These are phyloP conservation scores for Netelia virgata DNA, from an alignment of 2,888 invertebrate genomes.

Conservation along the genomic window DNA sequence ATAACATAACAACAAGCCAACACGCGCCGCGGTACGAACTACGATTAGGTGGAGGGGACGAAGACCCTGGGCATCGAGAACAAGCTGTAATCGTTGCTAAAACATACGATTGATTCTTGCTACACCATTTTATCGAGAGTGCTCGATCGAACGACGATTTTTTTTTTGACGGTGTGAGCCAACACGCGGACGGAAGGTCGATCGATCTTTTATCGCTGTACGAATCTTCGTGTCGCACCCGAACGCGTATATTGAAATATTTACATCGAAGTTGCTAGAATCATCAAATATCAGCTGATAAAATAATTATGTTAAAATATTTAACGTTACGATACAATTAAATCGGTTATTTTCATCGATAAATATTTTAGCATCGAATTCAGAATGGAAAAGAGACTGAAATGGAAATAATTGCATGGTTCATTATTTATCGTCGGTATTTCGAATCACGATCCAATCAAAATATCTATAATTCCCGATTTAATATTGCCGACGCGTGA, in stretches of 20 bases:
- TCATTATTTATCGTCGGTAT: too few species aligned
- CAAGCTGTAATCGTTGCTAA: slow-evolving; percentile 53
- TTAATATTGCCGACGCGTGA: too few species aligned
- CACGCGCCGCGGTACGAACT: background rate
- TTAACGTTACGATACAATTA: too few species aligned
- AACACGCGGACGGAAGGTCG: slow-evolving; percentile 27
- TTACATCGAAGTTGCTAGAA: background rate
- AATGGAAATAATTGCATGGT: too few species aligned
- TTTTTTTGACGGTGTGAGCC: slow-evolving; percentile 33
- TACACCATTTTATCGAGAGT: slow-evolving; percentile 28
- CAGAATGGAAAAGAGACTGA: too few species aligned
- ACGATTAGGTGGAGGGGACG: slow-evolving; percentile 37
- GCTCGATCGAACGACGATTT: background rate
- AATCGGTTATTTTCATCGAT: too few species aligned
- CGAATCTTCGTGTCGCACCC: background rate
- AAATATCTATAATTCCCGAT: too few species aligned
- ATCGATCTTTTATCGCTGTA: slow-evolving; percentile 20
- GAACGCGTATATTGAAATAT: background rate
- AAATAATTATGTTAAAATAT: too few species aligned
- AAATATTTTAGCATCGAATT: too few species aligned
- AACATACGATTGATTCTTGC: slow-evolving; percentile 47
- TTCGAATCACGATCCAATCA: too few species aligned
- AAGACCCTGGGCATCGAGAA: slow-evolving; percentile 65
- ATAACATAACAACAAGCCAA: background rate
- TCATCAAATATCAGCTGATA: too few species aligned